Evolutionary conservation across 2,113 vertebrate species (phyloP), one percentile per base, ranked within the genome.

Genomic region (Tursiops truncatus): DNA sequence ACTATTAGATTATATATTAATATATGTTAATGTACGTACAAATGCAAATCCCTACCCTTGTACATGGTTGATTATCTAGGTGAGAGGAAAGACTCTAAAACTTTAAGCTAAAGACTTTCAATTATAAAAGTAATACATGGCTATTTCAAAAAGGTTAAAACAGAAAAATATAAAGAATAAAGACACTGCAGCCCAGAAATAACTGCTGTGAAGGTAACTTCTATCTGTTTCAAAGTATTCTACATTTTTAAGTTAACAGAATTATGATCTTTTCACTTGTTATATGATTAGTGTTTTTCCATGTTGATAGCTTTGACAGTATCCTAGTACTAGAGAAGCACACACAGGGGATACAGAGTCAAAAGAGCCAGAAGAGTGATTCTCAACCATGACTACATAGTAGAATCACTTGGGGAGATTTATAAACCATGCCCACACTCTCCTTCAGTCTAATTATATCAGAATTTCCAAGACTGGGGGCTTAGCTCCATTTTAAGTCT

Each of bases 101-200:
- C 7, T 38, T 74, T 38, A 85, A 96, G 94, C 47, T 76, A 65
- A 81, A 62, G 3, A 68, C n/a, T 81, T 95, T 95, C 44, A 87
- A 21, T 68, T 81, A 74, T 33, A 82, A 95, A 97, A 87, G 67
- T 41, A 92, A 83, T 21, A 56, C 25, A 31, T 21, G 8, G 15
- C 86, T 71, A 95, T 89, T 87, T 92, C 26, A 53, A 20, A 81
- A 90, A 91, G 62, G 44, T 28, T 79, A 88, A 92, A 93, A 73
- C 25, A 91, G 28, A 70, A 38, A 92, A 87, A 88, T 23, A 92
- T 14, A 74, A 82, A 80, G 14, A 93, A 91, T 17, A 82, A 84
- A 95, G 41, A 88, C 60, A 88, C 53, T 96, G 38, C 7, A 94
- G 68, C 60, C 25, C 63, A 76, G 14, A 85, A 36, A 18, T 68